Evolutionary conservation across 2,888 invertebrate genomes (phyloP).

Genomic region (Lasioglossum pauxillum): DNA sequence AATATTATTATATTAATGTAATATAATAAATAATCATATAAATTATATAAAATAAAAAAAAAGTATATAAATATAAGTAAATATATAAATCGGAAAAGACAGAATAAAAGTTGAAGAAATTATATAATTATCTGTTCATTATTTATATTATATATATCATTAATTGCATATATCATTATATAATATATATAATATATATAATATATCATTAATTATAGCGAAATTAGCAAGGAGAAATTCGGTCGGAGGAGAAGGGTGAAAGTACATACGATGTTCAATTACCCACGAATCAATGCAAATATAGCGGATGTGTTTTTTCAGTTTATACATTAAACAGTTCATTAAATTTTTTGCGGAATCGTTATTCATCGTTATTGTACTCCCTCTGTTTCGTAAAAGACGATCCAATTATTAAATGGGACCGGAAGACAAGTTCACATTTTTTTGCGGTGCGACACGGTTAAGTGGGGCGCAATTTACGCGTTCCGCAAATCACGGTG

Average conservation of each 20-base stretch:
- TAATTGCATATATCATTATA: too few relatives aligned
- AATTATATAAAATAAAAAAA: too few relatives aligned
- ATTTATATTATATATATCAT: background rate
- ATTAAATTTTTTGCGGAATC: conserved; percentile 1
- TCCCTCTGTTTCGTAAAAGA: background rate
- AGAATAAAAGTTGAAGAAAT: background rate
- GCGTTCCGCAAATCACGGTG: conserved; percentile 2
- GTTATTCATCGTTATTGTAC: conserved; percentile 11
- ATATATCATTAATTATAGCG: conserved; percentile 7
- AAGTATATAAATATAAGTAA: too few relatives aligned
- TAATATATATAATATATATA: background rate
- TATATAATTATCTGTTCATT: background rate
- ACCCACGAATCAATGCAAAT: background rate
- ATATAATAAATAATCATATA: too few relatives aligned
- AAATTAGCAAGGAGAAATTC: conserved; percentile 27
- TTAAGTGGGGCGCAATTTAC: conserved; percentile 4
- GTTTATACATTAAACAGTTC: background rate
- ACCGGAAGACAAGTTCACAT: background rate
- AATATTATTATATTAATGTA: too few relatives aligned
- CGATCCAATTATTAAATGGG: conserved; percentile 3
- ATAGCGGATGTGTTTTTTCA: background rate
- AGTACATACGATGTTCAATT: conserved; percentile 14
- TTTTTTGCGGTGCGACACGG: background rate
- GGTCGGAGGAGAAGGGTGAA: conserved; percentile 16
- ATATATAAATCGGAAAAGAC: background rate